Base-by-base conservation (phyloP, 2,888 invertebrate species). In the Petrolisthes cinctipes region DNA sequence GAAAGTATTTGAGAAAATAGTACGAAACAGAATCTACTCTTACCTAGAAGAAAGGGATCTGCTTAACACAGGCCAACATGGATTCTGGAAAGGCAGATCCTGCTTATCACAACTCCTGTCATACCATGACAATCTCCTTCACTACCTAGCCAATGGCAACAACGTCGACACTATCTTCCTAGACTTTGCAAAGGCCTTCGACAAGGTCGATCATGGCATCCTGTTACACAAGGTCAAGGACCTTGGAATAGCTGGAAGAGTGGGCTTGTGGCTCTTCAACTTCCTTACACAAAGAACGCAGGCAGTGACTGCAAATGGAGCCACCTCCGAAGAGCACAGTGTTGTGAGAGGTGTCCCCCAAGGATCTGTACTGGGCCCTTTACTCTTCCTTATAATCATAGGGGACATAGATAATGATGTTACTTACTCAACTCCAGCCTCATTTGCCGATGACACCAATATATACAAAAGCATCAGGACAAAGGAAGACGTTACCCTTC, bases 71-170 rank as follows among this genome's bases (percentile, higher is more conserved):
- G 56, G 57, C 4, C 81, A 81, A 37, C 56, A 81, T 81, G 81
- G 81, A 81, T 81, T 81, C 81, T 17, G n/a, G 61, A 81, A 57
- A 53, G 81, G 54, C 23, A 81, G 81, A n/a, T 81, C 56, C 78
- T 78, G 56, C 57, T 23, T 81, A 7, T 81, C 81, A 51, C 81
- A 66, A 66, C 66, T 7, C 6, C 61, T 81, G 5, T 7, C 14
- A n/a, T 20, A 81, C 57, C 61, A 81, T n/a, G 54, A 57, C 23
- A 57, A 20, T 20, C 23, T 56, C 23, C 56, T 57, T 20, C 57
- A 23, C 56, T n/a, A 81, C 6, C 56, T 81, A 4, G 57, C 54
- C n/a, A 53, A 81, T n/a, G 61, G 61, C 6, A 81, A 56, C 4
- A 61, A 61, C 23, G 54, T 6, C 53, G 81, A 54, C 57, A 57